These are phyloP conservation scores for Temnothorax unifasciatus DNA, from an alignment of 2,888 invertebrate species.

Conservation along the genomic window DNA sequence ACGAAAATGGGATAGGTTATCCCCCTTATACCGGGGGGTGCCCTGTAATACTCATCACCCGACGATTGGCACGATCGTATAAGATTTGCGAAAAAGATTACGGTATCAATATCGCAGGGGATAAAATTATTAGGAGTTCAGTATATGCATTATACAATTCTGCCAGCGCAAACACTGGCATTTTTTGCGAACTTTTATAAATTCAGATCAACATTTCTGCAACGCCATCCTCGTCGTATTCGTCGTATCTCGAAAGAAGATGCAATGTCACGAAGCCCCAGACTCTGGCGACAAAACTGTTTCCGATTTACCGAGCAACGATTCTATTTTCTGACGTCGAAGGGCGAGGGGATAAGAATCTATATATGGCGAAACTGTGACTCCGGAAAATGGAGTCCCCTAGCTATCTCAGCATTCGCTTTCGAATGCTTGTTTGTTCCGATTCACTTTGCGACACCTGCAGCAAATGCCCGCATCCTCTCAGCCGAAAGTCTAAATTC, in stretches of 20 bases:
- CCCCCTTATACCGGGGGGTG: conserved; percentile 41
- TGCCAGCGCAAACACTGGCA: not conserved
- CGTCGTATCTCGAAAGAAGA: not conserved
- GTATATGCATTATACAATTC: not conserved
- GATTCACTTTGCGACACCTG: conserved; percentile 54
- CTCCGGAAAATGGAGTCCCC: conserved; percentile 69
- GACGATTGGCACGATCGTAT: conserved; percentile 31
- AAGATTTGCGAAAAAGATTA: conserved; percentile 26
- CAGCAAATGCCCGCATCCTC: conserved; percentile 15
- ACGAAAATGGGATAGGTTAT: conserved; percentile 73
- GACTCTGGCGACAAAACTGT: conserved; percentile 42
- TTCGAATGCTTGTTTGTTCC: conserved; percentile 14
- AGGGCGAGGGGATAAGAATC: conserved; percentile 66
- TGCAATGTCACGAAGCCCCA: not conserved
- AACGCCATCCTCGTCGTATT: not conserved
- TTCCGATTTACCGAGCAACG: conserved; percentile 70
- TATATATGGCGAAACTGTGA: conserved; percentile 65
- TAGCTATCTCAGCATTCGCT: conserved; percentile 38
- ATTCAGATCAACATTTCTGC: conserved; percentile 6
- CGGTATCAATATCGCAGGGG: conserved; percentile 14
- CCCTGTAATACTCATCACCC: conserved; percentile 5
- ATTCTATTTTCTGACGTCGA: conserved; percentile 71
- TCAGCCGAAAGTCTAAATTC: conserved; percentile 24
- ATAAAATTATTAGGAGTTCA: not conserved
- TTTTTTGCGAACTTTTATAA: not conserved